Conservation (phyloP, 1,140 invertebrate genomes). For the Rhysida immarginata region DNA sequence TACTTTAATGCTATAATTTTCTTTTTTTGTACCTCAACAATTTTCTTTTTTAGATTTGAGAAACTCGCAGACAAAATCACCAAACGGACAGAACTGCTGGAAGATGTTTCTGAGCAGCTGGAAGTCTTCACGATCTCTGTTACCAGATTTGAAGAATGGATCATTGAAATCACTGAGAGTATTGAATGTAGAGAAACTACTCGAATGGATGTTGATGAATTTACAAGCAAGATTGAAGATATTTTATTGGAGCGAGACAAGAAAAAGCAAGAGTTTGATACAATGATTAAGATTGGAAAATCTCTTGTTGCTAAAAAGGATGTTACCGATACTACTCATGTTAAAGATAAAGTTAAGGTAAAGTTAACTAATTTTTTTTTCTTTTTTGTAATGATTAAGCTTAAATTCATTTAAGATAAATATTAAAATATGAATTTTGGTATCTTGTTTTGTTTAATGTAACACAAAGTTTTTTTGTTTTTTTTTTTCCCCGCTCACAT, state of each 20-base stretch:
- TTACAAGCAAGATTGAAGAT: constrained; percentile 43
- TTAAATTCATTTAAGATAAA: no score
- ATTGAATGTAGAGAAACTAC: constrained; percentile 54
- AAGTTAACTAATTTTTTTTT: no score
- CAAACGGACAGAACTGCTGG: constrained; percentile 62
- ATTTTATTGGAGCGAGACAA: constrained; percentile 36
- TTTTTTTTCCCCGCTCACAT: constrained; percentile 3
- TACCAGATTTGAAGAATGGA: constrained; percentile 38
- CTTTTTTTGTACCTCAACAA: background rate
- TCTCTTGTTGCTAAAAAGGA: constrained; percentile 72
- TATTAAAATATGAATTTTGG: background rate
- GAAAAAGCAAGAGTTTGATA: constrained; percentile 49
- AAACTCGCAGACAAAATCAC: constrained; percentile 62
- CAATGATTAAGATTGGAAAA: constrained; percentile 61
- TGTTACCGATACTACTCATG: constrained; percentile 64
- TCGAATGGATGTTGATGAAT: constrained; percentile 50
- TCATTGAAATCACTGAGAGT: constrained; percentile 46
- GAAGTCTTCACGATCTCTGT: constrained; percentile 53
- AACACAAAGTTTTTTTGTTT: no score
- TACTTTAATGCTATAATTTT: no score
- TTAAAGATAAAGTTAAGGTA: constrained; percentile 73
- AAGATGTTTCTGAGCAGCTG: constrained; percentile 57
- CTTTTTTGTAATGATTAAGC: no score
- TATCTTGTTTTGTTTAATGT: background rate
- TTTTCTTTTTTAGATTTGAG: constrained; percentile 47